phyloP scores from a whole-genome alignment of 2,113 vertebrate species.

The Tragulus kanchil region DNA sequence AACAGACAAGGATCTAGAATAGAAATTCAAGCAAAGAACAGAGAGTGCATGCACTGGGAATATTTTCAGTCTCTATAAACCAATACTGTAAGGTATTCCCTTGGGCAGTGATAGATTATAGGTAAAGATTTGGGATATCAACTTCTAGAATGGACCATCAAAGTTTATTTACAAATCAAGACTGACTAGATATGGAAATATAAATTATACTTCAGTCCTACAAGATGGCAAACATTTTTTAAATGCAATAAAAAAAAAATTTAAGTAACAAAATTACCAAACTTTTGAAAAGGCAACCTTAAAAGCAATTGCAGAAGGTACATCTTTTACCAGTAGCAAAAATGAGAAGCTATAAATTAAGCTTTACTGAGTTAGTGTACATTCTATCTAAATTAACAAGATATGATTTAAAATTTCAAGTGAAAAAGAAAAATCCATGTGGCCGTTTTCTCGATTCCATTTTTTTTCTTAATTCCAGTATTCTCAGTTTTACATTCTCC shows the following conservation, averaged over 20 bases:
- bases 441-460: neutral
- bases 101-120: neutral
- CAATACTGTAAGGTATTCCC: neutral
- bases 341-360: constrained; percentile 21
- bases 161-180: constrained; percentile 38
- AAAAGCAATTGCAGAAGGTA: constrained; percentile 52
- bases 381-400: neutral
- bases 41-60: neutral
- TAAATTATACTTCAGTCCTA: constrained; percentile 14
- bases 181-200: constrained; percentile 12
- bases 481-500: constrained; percentile 20
- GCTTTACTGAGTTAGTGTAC: neutral
- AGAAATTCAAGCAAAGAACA: constrained; percentile 7
- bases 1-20: constrained; percentile 33
- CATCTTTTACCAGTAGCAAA: neutral
- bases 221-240: neutral
- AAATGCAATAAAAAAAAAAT: neutral
- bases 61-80: neutral
- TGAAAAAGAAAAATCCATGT: neutral
- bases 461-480: neutral
- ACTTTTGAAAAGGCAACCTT: constrained; percentile 35
- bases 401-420: neutral
- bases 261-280: constrained; percentile 44
- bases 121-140: neutral
- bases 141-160: neutral